phyloP scores from a whole-genome alignment of 92 coral and sea anemone species.

The Galaxea fascicularis region DNA sequence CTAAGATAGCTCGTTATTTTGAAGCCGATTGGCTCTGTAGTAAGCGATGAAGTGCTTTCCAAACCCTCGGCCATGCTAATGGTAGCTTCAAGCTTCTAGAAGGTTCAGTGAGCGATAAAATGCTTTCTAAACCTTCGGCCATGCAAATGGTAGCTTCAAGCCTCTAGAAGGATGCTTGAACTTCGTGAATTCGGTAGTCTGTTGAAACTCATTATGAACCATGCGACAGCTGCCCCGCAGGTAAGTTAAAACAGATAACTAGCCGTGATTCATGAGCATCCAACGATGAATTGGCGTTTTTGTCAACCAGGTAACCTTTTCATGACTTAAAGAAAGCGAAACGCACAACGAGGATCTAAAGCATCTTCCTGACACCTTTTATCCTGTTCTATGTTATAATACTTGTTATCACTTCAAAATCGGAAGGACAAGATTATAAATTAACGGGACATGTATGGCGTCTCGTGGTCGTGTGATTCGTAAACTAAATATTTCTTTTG shows the following conservation, averaged over 20 bases:
- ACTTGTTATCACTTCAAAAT: background rate
- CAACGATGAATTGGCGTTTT: background rate
- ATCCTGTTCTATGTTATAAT: background rate
- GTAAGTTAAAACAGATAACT: background rate
- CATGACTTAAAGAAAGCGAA: background rate
- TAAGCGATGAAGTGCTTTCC: no score
- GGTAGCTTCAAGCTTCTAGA: no score
- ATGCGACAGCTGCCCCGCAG: background rate
- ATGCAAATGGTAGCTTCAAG: no score
- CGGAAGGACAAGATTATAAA: background rate
- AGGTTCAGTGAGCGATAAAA: no score
- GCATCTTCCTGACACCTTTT: background rate
- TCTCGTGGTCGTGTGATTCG: background rate
- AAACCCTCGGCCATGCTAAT: no score
- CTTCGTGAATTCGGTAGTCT: background rate
- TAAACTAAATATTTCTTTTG: background rate
- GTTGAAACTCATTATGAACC: background rate
- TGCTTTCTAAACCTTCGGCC: no score
- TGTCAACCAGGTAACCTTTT: background rate
- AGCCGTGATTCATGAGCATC: constrained; percentile 1
- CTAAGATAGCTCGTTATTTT: no score
- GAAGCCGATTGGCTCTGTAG: no score
- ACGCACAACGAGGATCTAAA: no score
- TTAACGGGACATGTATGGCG: background rate
- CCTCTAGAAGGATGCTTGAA: no score